Conservation (phyloP, 2,113 vertebrate genomes). For the Oryzias woworae region DNA sequence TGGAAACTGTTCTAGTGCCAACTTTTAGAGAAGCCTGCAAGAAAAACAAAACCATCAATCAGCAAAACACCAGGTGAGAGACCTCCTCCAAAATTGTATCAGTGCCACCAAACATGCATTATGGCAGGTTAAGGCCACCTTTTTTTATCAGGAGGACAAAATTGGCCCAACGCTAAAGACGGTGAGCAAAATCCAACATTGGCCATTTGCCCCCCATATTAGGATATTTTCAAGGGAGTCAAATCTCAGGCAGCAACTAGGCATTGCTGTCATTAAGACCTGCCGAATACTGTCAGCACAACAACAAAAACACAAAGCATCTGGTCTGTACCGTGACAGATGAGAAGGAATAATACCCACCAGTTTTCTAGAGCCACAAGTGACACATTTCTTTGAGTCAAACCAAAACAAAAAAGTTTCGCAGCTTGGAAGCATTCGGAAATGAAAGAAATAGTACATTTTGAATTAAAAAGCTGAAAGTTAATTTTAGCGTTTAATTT, state of each 20-base stretch:
- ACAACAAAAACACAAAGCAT: slow-evolving; percentile 2
- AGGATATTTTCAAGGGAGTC: slow-evolving; percentile 14
- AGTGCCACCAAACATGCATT: slow-evolving; percentile 68
- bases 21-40: slow-evolving; percentile 92
- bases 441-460: not conserved
- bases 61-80: slow-evolving; percentile 1
- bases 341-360: not conserved
- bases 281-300: not conserved
- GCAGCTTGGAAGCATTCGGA: slow-evolving; percentile 1
- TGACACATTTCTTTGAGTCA: slow-evolving; percentile 11
- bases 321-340: not conserved
- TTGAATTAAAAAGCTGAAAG: slow-evolving; percentile 7
- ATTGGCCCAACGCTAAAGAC: slow-evolving; percentile 28
- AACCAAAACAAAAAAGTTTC: slow-evolving; percentile 15
- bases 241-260: slow-evolving; percentile 7
- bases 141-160: slow-evolving; percentile 46
- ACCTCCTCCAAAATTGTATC: slow-evolving; percentile 31
- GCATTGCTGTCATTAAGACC: slow-evolving; percentile 13
- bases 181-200: slow-evolving; percentile 25
- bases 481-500: too few species aligned
- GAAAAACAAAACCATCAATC: slow-evolving; percentile 51
- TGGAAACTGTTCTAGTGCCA: slow-evolving; percentile 85
- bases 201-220: slow-evolving; percentile 5
- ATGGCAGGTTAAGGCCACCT: slow-evolving; percentile 52
- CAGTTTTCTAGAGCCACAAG: slow-evolving; percentile 1